Evolutionary conservation across 2,888 invertebrate genomes (phyloP).

Genomic region (Zaprionus obscuricornis): DNA sequence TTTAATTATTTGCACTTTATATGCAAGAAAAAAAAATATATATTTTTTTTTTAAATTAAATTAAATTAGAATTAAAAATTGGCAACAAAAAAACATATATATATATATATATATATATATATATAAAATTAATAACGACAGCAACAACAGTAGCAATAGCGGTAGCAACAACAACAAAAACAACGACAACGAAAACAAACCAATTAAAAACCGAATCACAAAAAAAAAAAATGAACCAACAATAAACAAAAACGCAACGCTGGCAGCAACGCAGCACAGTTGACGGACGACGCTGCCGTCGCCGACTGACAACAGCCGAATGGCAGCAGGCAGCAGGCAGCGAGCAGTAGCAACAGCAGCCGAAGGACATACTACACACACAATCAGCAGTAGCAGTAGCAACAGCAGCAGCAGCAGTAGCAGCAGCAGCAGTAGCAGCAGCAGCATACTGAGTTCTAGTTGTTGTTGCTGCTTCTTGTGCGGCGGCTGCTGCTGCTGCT

Average conservation of each 20-base stretch:
- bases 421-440: constrained; percentile 9
- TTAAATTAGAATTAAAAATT: too few species aligned
- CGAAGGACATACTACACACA: constrained; percentile 11
- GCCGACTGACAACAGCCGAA: neutral
- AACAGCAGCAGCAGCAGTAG: too few species aligned
- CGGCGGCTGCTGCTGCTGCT: too few species aligned
- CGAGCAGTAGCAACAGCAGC: constrained; percentile 15
- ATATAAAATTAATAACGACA: too few species aligned
- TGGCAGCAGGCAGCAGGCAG: constrained; percentile 1
- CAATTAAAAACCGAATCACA: too few species aligned
- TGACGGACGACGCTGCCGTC: neutral
- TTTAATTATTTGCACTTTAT: too few species aligned
- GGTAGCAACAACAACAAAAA: constrained; percentile 8
- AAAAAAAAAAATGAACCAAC: constrained; percentile 41
- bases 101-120: too few species aligned
- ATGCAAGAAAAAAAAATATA: too few species aligned
- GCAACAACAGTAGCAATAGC: constrained; percentile 4
- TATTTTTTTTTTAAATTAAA: too few species aligned
- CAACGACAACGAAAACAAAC: constrained; percentile 39
- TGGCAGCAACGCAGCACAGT: too few species aligned
- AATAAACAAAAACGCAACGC: constrained; percentile 43
- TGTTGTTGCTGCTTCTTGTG: constrained; percentile 23
- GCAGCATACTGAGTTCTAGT: too few species aligned
- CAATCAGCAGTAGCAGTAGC: too few species aligned
- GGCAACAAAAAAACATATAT: neutral